Percentiles rank a stretch among this genome's conserved stretches.
These are phyloP conservation scores for Amphimallon solstitiale DNA, from an alignment of 2,888 invertebrate genomes.

Conservation along the genomic window DNA sequence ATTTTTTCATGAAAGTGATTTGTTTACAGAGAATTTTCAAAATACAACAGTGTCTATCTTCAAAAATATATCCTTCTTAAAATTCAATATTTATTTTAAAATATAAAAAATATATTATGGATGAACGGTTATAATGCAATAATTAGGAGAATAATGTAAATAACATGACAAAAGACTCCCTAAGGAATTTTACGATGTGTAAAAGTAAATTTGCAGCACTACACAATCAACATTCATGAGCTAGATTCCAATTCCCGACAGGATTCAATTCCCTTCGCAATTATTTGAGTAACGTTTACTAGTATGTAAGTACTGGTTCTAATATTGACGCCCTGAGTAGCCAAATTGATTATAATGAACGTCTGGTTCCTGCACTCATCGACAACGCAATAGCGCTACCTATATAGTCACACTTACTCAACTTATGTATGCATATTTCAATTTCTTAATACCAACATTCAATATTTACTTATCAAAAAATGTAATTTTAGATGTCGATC, in stretches of 20 bases:
- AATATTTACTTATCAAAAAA: no score
- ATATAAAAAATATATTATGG: no score
- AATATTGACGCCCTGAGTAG: slow-evolving; percentile 19
- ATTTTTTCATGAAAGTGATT: no score
- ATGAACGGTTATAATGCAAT: neutral
- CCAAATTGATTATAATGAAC: slow-evolving; percentile 21
- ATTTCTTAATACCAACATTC: no score
- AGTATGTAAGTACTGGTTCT: neutral
- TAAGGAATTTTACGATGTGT: slow-evolving; percentile 31
- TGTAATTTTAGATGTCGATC: no score
- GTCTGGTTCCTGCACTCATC: neutral
- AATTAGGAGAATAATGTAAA: slow-evolving; percentile 24
- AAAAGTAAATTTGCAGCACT: slow-evolving; percentile 33
- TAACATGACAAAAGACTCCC: slow-evolving; percentile 39
- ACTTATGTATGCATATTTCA: no score
- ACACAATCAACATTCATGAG: slow-evolving; percentile 37
- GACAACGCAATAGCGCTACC: no score
- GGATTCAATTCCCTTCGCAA: slow-evolving; percentile 31
- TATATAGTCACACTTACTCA: no score
- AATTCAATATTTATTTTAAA: no score
- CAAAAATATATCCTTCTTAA: no score
- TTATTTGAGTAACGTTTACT: slow-evolving; percentile 27
- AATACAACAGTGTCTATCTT: no score
- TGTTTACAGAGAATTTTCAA: no score
- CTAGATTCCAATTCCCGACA: slow-evolving; percentile 32